Conservation (phyloP, 2,113 vertebrate species). For the Pongo abelii region DNA sequence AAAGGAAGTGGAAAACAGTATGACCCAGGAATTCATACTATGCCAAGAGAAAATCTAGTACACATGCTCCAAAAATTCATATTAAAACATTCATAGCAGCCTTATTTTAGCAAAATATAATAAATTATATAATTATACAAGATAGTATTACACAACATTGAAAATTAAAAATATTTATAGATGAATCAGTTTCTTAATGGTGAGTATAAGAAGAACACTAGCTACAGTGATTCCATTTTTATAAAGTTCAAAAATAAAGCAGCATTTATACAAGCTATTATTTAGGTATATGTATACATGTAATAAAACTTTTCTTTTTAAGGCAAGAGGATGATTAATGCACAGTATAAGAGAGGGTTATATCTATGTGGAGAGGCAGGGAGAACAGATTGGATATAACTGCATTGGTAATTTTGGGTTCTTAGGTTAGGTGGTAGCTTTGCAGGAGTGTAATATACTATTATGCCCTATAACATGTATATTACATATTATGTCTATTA, state of each 20-base stretch:
- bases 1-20: neutral
- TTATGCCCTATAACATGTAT: neutral
- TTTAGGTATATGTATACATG: neutral
- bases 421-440: neutral
- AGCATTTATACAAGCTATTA: neutral
- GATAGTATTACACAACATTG: neutral
- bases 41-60: neutral
- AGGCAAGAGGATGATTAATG: neutral
- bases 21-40: neutral
- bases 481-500: neutral
- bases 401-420: neutral
- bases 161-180: neutral
- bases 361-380: neutral
- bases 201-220: neutral
- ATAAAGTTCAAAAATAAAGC: neutral
- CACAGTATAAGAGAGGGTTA: neutral
- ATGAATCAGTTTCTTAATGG: neutral
- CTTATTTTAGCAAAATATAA: neutral
- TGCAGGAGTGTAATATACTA: neutral
- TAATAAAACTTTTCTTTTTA: slow-evolving; percentile 12
- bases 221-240: neutral
- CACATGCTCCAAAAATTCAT: neutral
- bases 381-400: neutral
- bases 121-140: neutral
- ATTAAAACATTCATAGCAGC: neutral